A percentile compares a stretch with the other conserved stretches of the same genome.
Conservation (phyloP, 2,113 vertebrate genomes). For the Nestor notabilis region DNA sequence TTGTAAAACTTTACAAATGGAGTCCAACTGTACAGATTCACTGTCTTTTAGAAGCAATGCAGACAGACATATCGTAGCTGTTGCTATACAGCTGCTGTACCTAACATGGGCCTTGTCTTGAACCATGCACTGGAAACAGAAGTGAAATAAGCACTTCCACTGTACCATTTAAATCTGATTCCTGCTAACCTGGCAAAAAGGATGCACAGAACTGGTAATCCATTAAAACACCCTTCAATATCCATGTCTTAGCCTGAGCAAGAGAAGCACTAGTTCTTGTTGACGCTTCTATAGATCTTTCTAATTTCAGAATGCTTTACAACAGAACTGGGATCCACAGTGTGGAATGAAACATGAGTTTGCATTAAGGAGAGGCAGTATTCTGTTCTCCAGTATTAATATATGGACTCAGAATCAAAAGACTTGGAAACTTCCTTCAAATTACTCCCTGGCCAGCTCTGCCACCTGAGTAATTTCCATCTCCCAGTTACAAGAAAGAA, state of each 20-base stretch:
- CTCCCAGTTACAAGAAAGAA: not conserved
- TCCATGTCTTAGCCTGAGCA: not conserved
- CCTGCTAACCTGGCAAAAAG: not conserved
- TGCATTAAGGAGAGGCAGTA: not conserved
- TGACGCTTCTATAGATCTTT: not conserved
- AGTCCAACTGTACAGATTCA: not conserved
- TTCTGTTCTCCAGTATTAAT: not conserved
- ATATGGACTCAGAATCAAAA: not conserved
- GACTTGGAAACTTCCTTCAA: not conserved
- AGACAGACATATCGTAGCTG: not conserved
- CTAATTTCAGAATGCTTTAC: not conserved
- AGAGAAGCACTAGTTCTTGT: not conserved
- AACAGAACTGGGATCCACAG: not conserved
- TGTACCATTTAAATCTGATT: not conserved
- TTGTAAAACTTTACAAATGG: slow-evolving; percentile 11
- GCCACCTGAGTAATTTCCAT: not conserved
- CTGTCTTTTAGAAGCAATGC: not conserved
- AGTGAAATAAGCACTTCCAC: not conserved
- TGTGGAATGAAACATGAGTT: not conserved
- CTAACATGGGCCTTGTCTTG: not conserved
- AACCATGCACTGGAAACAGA: accelerated
- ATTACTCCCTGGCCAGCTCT: not conserved
- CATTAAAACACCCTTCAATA: not conserved
- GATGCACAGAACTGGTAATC: not conserved
- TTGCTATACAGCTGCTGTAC: not conserved